Conservation (phyloP, 2,113 vertebrate species). For the Prunella himalayana region DNA sequence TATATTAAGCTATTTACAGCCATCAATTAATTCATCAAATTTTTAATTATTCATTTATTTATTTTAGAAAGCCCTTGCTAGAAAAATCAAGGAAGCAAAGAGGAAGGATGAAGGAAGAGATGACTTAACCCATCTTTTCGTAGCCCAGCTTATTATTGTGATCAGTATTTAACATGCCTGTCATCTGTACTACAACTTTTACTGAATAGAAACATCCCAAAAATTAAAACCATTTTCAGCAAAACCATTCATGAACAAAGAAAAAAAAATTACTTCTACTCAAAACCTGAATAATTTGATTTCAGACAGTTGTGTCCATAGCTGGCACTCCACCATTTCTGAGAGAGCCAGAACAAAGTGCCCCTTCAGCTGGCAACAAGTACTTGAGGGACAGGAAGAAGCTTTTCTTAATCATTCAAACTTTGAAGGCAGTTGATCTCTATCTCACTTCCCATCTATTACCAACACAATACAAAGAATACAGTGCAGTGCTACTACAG, state of each 20-base stretch:
- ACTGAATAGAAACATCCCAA: background rate
- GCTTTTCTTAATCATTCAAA: background rate
- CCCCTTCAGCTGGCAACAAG: background rate
- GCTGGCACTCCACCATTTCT: background rate
- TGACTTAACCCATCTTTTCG: background rate
- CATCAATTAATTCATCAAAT: background rate
- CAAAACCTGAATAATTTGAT: background rate
- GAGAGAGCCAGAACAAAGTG: background rate
- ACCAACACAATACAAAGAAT: background rate
- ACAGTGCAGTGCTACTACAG: background rate
- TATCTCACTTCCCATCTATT: background rate
- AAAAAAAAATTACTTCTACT: background rate
- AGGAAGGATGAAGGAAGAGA: background rate
- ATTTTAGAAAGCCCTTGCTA: background rate
- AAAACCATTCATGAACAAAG: background rate
- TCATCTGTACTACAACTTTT: background rate
- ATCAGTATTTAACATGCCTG: background rate
- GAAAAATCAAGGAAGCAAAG: background rate
- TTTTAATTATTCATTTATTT: background rate
- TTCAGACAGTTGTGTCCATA: background rate
- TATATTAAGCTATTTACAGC: background rate
- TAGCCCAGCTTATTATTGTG: background rate
- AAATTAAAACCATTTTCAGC: background rate
- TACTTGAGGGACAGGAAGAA: background rate
- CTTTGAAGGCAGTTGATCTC: background rate